Base-by-base conservation (phyloP, 23 tunicate species). In the Halocynthia roretzi region DNA sequence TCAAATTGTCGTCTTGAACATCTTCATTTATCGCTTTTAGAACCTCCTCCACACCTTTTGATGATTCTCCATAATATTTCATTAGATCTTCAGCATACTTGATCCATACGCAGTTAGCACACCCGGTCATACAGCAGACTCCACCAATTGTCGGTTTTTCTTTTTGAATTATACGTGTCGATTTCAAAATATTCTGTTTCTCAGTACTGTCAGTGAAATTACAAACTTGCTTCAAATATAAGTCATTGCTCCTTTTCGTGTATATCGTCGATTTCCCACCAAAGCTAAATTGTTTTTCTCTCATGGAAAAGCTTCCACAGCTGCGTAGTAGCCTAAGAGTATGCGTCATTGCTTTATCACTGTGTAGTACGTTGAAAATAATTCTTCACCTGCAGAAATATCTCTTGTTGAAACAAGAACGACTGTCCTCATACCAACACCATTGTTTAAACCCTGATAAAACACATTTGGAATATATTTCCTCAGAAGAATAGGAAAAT, bases 51-150 rank as follows among this genome's bases (percentile, higher is more conserved):
- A 52, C 76, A 6, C 84, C 82, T 49, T 63, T 71, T 5, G 73
- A 83, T 7, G 84, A 58, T 44, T 50, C 44, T 20, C 62, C 64
- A 51, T 92, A 92, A 82, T 50, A 86, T 18, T 86, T 77, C 44
- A 92, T 61, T 49, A 92, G 73, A 61, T 86, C 81, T 79, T 92
- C 92, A 66, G 98, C 93, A 77, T 92, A 83, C 53, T 92, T 82
- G 52, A 92, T 86, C 98, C 98, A 92, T 17, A 92, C 90, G 86
- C 98, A 92, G 76, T 92, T 92, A 5, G 87, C 92, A 78, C 98
- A 92, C 15, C 98, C 98, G 71, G 77, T 82, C 87, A 83, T 86
- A 67, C 98, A 92, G 49, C 98, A 92, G 8, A 82, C 52, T 15
- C 80, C 84, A 14, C 78, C 78, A 53, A 74, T 74, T 56, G 55